Conservation (phyloP, 92 coral and sea anemone genomes). For the Phenganax marumi region DNA sequence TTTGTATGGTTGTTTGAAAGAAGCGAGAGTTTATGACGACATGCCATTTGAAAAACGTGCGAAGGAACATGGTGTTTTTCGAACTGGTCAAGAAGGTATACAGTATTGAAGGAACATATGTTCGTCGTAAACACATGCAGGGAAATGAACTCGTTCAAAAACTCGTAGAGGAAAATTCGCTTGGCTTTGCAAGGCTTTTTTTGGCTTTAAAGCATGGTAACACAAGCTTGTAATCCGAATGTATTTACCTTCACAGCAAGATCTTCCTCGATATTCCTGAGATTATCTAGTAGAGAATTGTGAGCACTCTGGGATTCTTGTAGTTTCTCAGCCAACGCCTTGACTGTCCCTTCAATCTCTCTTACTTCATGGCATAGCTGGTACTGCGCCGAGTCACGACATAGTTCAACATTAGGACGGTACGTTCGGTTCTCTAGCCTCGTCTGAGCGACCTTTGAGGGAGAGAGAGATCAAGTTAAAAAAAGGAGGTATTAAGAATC, state of each 20-base stretch:
- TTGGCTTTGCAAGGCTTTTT: no score
- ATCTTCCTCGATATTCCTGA: slow-evolving; percentile 85
- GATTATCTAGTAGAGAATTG: slow-evolving; percentile 81
- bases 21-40: no score
- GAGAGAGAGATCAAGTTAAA: background rate
- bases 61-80: no score
- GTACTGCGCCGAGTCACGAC: slow-evolving; percentile 90
- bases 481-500: background rate
- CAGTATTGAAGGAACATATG: no score
- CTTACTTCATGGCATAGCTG: slow-evolving; percentile 96
- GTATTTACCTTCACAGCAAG: slow-evolving; percentile 64
- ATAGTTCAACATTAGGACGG: slow-evolving; percentile 79
- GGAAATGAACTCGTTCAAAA: no score
- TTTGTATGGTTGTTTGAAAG: no score
- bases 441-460: slow-evolving; percentile 87
- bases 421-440: slow-evolving; percentile 98
- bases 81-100: no score
- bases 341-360: slow-evolving; percentile 87
- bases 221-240: background rate
- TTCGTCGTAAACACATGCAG: no score
- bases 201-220: no score
- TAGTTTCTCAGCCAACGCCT: slow-evolving; percentile 85
- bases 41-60: no score
- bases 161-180: no score
- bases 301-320: slow-evolving; percentile 89